Evolutionary conservation across 2,888 invertebrate genomes (phyloP).

Genomic region (Diloba caeruleocephala): DNA sequence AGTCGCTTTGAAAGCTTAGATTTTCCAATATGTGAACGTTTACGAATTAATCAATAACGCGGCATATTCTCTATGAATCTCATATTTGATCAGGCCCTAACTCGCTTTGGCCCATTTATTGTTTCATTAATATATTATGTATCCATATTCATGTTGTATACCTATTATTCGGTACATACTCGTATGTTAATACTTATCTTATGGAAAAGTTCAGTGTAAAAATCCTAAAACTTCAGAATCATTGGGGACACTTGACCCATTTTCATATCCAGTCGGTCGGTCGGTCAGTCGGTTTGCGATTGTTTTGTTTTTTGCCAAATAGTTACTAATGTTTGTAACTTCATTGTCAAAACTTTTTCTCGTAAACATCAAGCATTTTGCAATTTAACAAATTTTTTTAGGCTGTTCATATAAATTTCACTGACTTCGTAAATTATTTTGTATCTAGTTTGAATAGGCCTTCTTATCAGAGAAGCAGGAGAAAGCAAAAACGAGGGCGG

Average conservation of each 20-base stretch:
- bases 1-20: background rate
- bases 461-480: too few relatives aligned
- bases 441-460: too few relatives aligned
- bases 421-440: too few relatives aligned
- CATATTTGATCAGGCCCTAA: background rate
- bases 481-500: too few relatives aligned
- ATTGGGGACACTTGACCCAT: slow-evolving; percentile 48
- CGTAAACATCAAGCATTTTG: slow-evolving; percentile 23
- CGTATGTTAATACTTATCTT: too few relatives aligned
- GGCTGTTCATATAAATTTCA: slow-evolving; percentile 1
- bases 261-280: slow-evolving; percentile 32
- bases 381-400: slow-evolving; percentile 20
- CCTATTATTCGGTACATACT: too few relatives aligned
- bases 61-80: background rate
- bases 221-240: too few relatives aligned
- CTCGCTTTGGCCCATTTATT: background rate
- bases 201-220: background rate
- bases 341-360: slow-evolving; percentile 8
- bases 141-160: too few relatives aligned
- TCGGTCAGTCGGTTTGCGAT: slow-evolving; percentile 24
- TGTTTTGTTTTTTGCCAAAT: slow-evolving; percentile 34
- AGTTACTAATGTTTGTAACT: slow-evolving; percentile 11
- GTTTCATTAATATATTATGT: slow-evolving; percentile 5
- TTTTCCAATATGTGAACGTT: background rate
- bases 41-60: background rate